Percentiles rank a stretch among this genome's conserved stretches.
phyloP scores from a whole-genome alignment of 1,140 invertebrate genomes.

The Aphelinus atriplicis region DNA sequence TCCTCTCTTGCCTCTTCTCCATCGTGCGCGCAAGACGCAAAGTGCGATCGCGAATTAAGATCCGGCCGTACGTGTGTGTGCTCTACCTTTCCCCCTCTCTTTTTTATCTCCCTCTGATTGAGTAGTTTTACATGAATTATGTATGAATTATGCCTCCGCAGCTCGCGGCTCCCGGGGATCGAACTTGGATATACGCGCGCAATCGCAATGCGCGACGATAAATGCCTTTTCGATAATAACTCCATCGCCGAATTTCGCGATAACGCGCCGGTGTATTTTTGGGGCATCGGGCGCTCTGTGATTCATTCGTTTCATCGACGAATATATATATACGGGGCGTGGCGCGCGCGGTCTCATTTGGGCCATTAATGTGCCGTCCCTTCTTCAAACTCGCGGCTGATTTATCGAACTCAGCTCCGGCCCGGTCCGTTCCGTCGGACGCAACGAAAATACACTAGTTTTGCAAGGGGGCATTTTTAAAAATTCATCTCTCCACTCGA shows the following conservation, averaged over 20 bases:
- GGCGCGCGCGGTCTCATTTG: too few species aligned
- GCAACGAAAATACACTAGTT: too few species aligned
- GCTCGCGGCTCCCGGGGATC: slow-evolving; percentile 1
- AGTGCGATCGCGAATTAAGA: slow-evolving; percentile 21
- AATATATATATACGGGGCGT: too few species aligned
- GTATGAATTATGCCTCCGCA: slow-evolving; percentile 2
- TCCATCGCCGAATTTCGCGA: background rate
- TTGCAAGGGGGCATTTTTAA: too few species aligned
- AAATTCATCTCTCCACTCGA: too few species aligned
- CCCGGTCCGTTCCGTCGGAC: too few species aligned
- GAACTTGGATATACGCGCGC: background rate
- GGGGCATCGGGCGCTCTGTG: too few species aligned
- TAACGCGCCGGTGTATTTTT: background rate
- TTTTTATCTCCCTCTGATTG: slow-evolving; percentile 1
- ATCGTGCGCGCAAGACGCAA: background rate
- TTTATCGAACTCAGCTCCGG: too few species aligned
- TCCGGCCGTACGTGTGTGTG: background rate
- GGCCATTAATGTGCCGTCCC: too few species aligned
- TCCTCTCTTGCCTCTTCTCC: background rate
- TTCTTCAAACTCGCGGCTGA: too few species aligned
- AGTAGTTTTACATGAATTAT: slow-evolving; percentile 19
- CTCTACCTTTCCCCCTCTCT: too few species aligned
- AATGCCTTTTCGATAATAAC: slow-evolving; percentile 12
- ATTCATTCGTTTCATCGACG: too few species aligned
- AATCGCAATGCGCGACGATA: background rate